Evolutionary conservation across 2,797 vertebrate genomes (phyloP), one percentile per base, ranked within the genome.

Genomic region (Pseudochaenichthys georgianus): DNA sequence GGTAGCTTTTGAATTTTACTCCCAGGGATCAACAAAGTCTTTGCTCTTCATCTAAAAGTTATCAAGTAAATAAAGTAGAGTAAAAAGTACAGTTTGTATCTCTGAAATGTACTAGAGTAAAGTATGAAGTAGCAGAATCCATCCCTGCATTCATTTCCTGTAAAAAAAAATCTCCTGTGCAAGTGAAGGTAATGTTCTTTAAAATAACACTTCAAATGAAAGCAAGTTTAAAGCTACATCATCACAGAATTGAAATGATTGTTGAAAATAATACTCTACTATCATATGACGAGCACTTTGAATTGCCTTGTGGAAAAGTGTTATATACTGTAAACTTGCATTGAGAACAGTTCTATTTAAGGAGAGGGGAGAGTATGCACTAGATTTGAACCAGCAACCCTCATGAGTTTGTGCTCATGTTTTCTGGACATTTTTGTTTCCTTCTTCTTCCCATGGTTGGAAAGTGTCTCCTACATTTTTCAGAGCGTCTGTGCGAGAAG

Each of bases 401-500:
- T 62, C 13, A 28, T 2, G 3, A 2, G 0, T 63, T 57, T 50
- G n/a, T 19, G 12, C 13, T 10, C 21, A 54, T 6, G 12, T 50
- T 66, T 31, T 21, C 10, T 19, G 15, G 38, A 31, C 59, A 51
- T 31, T 12, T 46, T 12, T 3, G 9, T 34, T 1, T 73, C 15
- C 3, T 76, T 73, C 8, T 75, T 78, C 57, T 69, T 76, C 75
- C 54, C 62, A 34, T 46, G 58, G 45, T 62, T 81, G 45, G 45
- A 77, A 73, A 74, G 53, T 70, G 53, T 54, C 74, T 57, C 52
- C 23, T 16, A 66, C 81, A 73, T 66, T 71, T 66, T 78, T 19
- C 51, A 73, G 13, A 2, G n/a, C 13, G 21, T 69, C 57, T 59
- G n/a, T 83, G 69, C 60, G 64, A 72, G 34, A 75, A 73, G 60